Base-by-base conservation (phyloP, 2,888 invertebrate genomes). In the Pilophorus perplexus region DNA sequence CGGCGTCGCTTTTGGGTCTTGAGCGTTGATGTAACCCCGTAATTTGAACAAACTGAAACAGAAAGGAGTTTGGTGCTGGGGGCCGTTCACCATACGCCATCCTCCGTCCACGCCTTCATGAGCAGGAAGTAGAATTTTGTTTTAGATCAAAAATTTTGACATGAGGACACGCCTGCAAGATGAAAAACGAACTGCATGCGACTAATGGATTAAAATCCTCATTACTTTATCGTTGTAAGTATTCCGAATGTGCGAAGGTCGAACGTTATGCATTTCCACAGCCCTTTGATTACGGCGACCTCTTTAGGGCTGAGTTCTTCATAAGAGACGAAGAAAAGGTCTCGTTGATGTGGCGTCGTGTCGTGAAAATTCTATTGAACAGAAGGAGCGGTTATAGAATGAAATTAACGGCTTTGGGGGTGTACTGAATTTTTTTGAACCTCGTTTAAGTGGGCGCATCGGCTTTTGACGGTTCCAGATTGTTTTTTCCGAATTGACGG, bases 141-240 rank as follows among this genome's bases (percentile, higher is more conserved):
- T n/a, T n/a, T n/a, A n/a, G n/a, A n/a, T n/a, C n/a, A n/a, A n/a
- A n/a, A n/a, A n/a, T n/a, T n/a, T n/a, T n/a, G n/a, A n/a, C n/a
- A n/a, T n/a, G n/a, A n/a, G n/a, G n/a, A n/a, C n/a, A n/a, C n/a
- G n/a, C n/a, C n/a, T n/a, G n/a, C n/a, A n/a, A n/a, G n/a, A n/a
- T n/a, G n/a, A n/a, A n/a, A n/a, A n/a, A n/a, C n/a, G n/a, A n/a
- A n/a, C n/a, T n/a, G n/a, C n/a, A n/a, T n/a, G n/a, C n/a, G n/a
- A n/a, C n/a, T n/a, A n/a, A n/a, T n/a, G n/a, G 3, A 20, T 46
- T 12, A 8, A 14, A 3, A 46, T 3, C 10, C 22, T 25, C 14
- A 27, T 55, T 22, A 62, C 62, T 62, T 62, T 10, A 62, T 46
- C n/a, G 62, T 62, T 10, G 62, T 48, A n/a, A 62, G 46, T 4